phyloP scores from a whole-genome alignment of 2,888 invertebrate species.

The Dinocampus coccinellae region DNA sequence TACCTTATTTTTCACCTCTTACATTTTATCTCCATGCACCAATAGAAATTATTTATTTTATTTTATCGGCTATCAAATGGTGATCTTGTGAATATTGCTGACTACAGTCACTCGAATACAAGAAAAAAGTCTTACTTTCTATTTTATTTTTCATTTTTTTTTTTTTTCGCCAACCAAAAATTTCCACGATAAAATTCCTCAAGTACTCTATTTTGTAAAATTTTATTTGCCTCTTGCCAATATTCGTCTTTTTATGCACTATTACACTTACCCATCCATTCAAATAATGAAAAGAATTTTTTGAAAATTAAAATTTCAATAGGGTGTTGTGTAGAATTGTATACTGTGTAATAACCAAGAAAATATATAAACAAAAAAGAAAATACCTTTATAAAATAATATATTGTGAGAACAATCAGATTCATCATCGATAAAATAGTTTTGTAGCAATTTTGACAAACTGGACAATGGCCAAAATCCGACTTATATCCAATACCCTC shows the following conservation, averaged over 20 bases:
- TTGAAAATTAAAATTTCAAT: not conserved
- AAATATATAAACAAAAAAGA: not conserved
- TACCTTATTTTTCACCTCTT: not conserved
- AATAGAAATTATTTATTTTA: slow-evolving; percentile 27
- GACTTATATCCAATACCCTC: not conserved
- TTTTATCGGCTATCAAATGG: slow-evolving; percentile 55
- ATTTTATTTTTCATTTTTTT: too few relatives aligned
- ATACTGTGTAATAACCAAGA: not conserved
- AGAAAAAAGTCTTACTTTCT: slow-evolving; percentile 44
- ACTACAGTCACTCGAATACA: slow-evolving; percentile 45
- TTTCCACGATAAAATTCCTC: not conserved
- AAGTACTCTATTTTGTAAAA: slow-evolving; percentile 18
- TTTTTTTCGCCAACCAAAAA: slow-evolving; percentile 26
- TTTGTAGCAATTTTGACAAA: not conserved
- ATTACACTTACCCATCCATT: slow-evolving; percentile 32
- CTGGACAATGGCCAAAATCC: not conserved
- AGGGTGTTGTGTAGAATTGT: too few relatives aligned
- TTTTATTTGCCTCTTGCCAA: slow-evolving; percentile 7
- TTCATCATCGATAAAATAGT: not conserved
- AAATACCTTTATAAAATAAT: too few relatives aligned
- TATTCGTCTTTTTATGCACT: slow-evolving; percentile 24
- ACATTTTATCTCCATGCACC: slow-evolving; percentile 32
- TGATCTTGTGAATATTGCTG: slow-evolving; percentile 40
- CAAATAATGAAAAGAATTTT: slow-evolving; percentile 5
- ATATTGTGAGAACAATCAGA: not conserved